Base-by-base conservation (phyloP, 53 echinoderm and acorn worm species). In the Holothuria leucospilota region DNA sequence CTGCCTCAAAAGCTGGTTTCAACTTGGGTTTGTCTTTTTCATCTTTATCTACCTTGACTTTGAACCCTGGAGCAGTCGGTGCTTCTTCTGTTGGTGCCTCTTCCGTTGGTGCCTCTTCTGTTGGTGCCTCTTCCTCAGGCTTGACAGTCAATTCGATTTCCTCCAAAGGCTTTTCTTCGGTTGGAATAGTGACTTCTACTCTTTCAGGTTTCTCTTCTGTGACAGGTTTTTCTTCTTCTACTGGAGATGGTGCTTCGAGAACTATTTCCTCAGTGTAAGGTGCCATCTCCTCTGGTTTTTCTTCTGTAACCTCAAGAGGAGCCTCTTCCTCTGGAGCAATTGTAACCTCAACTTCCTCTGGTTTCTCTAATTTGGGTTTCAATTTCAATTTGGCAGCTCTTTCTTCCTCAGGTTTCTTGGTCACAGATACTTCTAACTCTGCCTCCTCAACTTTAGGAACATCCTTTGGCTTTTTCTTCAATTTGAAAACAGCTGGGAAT, bases 211-310 rank as follows among this genome's bases (percentile, higher is more conserved):
- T 40, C 39, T 83, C 87, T 20, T 82, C 58, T 4, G 93, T 52
- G 24, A 78, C 82, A 29, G 86, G 86, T 34, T 61, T 82, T 29
- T 86, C 90, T 73, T 85, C 68, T 58, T 86, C 56, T 13, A 72
- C 84, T 39, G 87, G 87, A 28, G 72, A n/a, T 63, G 87, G 83
- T 52, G 58, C 66, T 63, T 87, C 78, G 25, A 78, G 12, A 40
- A n/a, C 29, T 21, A 34, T 28, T 42, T 71, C 84, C 39, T 81
- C 82, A 30, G 51, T 14, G 41, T 63, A 49, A 12, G 62, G 59
- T 87, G 85, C 93, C 21, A 26, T 68, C 69, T 84, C 84, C 38
- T 90, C 87, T 53, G 84, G 87, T 24, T 85, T 84, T n/a, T 89
- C 84, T 39, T 69, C 80, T 39, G 89, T 89, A 20, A 92, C 87